Conservation (phyloP, 2,888 invertebrate genomes). For the Sinotaia quadrata region DNA sequence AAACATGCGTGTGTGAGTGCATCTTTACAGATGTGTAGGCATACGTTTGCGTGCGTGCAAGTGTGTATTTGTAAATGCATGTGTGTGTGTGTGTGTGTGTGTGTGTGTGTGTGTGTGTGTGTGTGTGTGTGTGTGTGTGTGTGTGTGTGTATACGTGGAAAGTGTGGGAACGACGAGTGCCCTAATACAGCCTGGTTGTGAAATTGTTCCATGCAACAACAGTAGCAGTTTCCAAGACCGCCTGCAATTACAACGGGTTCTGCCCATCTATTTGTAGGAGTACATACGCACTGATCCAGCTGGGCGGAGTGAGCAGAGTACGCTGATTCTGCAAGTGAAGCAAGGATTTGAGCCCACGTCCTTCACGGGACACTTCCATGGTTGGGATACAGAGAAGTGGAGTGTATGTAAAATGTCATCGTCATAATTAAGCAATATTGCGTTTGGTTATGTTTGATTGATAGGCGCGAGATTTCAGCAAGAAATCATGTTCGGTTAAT, state of each 20-base stretch:
- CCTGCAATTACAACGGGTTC: conserved; percentile 77
- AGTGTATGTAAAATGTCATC: conserved; percentile 41
- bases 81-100: not conserved
- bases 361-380: conserved; percentile 83
- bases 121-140: conserved; percentile 1
- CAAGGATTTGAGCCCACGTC: conserved; percentile 83
- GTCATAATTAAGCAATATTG: no score
- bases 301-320: conserved; percentile 79
- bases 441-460: no score
- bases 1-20: not conserved
- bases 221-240: conserved; percentile 78
- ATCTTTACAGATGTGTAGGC: conserved; percentile 6
- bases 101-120: not conserved
- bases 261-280: conserved; percentile 75
- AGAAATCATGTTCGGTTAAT: no score
- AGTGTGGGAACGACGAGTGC: no score
- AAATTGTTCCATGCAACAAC: conserved; percentile 62
- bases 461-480: no score
- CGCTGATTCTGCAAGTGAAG: conserved; percentile 80
- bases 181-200: no score
- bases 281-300: conserved; percentile 81
- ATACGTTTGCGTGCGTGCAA: conserved; percentile 10
- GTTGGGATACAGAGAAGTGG: conserved; percentile 77
- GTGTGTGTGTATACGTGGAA: not conserved
- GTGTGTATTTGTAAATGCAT: not conserved